Base-by-base conservation (phyloP, 2,888 invertebrate species). In the Lycophotia porphyrea region DNA sequence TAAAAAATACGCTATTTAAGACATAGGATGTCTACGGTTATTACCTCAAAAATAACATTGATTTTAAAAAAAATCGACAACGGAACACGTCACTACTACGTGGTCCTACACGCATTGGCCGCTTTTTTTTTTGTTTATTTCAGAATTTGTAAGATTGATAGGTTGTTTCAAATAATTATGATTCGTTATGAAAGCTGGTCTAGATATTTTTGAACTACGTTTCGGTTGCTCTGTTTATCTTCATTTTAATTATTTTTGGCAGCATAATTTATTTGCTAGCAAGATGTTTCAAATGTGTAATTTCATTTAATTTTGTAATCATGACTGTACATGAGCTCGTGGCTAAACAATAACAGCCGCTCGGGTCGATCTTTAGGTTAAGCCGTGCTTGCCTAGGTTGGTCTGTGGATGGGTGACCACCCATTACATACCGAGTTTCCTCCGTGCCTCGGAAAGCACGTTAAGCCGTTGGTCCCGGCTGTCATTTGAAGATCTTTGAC, bases 151-250 rank as follows among this genome's bases (percentile, higher is more conserved):
- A 15, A 5, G 27, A 76, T 76, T 63, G 55, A 75, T 39, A n/a
- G 64, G 15, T 60, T 75, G 24, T 60, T 65, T 69, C 39, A 42
- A 42, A 42, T 55, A 34, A 64, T 58, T 64, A 27, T 64, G 78
- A 55, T 55, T 69, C n/a, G 52, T 47, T 55, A 55, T 49, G 31
- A 67, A 11, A 44, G 15, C 15, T 52, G 9, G 42, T 44, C 13
- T 44, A 24, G 42, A 8, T 61, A 52, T 61, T 77, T 42, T 44
- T 11, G 1, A 36, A 21, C 18, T 36, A n/a, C 5, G 27, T 18
- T 44, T 21, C 4, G 13, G 11, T 34, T 27, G 11, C 7, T 49
- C 9, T 42, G 27, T 24, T 61, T 49, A 34, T 34, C 1, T 39
- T 34, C 0, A 11, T 34, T 42, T 47, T 0, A 36, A 36, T 71